A percentile compares a stretch with the other conserved stretches of the same genome.
These are phyloP conservation scores for Ursus arctos DNA, from an alignment of 2,113 vertebrate genomes.

Conservation along the genomic window DNA sequence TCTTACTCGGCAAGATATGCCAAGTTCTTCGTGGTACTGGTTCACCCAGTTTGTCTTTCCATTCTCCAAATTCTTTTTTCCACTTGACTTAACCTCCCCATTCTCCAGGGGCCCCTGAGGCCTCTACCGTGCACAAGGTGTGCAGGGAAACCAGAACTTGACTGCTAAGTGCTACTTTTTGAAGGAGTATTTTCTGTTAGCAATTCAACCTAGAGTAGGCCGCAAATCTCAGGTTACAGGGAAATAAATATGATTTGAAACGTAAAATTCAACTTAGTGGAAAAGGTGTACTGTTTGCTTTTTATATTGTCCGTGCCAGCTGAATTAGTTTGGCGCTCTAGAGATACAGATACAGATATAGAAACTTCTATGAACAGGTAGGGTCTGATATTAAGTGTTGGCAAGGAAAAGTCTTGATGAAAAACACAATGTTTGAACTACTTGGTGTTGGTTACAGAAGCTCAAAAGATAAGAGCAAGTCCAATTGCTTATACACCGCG, in stretches of 20 bases:
- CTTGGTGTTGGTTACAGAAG: not conserved
- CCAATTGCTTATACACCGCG: not conserved
- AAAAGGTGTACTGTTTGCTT: not conserved
- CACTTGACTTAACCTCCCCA: not conserved
- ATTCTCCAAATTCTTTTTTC: slow-evolving; percentile 22
- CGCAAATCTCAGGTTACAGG: not conserved
- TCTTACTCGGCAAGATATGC: not conserved
- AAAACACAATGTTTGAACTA: slow-evolving; percentile 31
- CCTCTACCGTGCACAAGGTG: not conserved
- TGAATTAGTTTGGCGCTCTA: not conserved
- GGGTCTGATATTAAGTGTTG: not conserved
- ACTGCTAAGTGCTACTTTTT: not conserved
- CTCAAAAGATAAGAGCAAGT: slow-evolving; percentile 17
- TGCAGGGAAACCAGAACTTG: not conserved
- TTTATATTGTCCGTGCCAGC: not conserved
- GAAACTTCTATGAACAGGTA: not conserved
- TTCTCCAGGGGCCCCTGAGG: not conserved
- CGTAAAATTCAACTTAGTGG: slow-evolving; percentile 19
- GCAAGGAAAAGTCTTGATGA: not conserved
- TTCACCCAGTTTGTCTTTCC: not conserved
- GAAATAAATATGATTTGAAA: not conserved
- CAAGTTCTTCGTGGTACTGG: not conserved
- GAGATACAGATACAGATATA: not conserved
- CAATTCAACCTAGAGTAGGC: not conserved
- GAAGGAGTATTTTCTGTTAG: slow-evolving; percentile 15